These are phyloP conservation scores for Nannoperca australis DNA, from an alignment of 2,797 vertebrate species.

Conservation along the genomic window DNA sequence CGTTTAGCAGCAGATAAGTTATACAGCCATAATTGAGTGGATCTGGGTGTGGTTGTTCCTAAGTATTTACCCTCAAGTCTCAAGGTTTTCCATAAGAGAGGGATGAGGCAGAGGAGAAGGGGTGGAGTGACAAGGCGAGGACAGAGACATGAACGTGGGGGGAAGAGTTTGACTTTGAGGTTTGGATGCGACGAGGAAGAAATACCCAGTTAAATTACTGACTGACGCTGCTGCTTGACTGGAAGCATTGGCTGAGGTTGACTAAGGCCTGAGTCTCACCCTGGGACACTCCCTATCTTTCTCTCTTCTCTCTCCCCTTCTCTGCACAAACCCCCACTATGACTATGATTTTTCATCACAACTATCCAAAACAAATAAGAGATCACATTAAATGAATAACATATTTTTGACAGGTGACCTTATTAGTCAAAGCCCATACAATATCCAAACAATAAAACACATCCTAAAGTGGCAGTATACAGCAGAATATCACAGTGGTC, in stretches of 20 bases:
- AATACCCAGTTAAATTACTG: conserved; percentile 84
- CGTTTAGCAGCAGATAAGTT: conserved; percentile 54
- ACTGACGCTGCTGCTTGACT: conserved; percentile 78
- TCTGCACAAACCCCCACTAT: conserved; percentile 12
- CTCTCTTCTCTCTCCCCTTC: conserved; percentile 30
- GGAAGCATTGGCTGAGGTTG: conserved; percentile 79
- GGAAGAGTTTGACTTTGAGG: conserved; percentile 81
- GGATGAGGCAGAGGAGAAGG: conserved; percentile 58
- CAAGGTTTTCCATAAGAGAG: conserved; percentile 76
- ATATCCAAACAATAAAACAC: conserved; percentile 36
- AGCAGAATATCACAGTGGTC: conserved; percentile 51
- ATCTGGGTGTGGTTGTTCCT: conserved; percentile 75
- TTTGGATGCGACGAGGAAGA: conserved; percentile 82
- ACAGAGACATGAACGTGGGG: conserved; percentile 70
- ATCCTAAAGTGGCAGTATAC: conserved; percentile 16
- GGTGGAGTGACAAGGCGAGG: conserved; percentile 66
- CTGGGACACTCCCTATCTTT: conserved; percentile 74
- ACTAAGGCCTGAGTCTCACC: conserved; percentile 69
- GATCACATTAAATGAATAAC: not conserved
- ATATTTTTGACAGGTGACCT: not conserved
- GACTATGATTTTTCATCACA: conserved; percentile 12
- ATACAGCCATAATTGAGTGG: conserved; percentile 46
- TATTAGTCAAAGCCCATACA: not conserved
- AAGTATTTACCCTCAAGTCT: conserved; percentile 68
- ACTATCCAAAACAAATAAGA: conserved; percentile 23